A percentile compares a stretch with the other conserved stretches of the same genome.
These are phyloP conservation scores for Choristoneura fumiferana DNA, from an alignment of 1,140 invertebrate genomes.

Conservation along the genomic window DNA sequence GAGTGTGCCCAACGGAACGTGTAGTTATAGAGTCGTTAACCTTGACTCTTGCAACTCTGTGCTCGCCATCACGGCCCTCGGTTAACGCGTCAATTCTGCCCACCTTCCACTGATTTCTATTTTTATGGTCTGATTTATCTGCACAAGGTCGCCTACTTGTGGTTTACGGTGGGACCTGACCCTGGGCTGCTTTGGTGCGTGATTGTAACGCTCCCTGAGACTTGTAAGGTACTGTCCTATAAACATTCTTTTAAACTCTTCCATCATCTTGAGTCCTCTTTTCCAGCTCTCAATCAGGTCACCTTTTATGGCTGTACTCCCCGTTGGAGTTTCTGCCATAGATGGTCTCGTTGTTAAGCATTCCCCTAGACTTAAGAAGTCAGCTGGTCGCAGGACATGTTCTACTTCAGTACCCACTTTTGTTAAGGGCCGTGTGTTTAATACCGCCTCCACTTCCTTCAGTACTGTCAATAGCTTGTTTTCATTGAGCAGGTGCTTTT, in stretches of 20 bases:
- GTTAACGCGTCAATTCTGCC: background rate
- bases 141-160: conserved; percentile 4
- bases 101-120: background rate
- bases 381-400: background rate
- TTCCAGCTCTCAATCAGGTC: background rate
- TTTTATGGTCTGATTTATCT: conserved; percentile 12
- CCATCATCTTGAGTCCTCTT: background rate
- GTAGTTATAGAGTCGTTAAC: too few relatives aligned
- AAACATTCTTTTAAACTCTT: conserved; percentile 17
- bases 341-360: too few relatives aligned
- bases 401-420: background rate
- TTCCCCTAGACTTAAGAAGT: too few relatives aligned
- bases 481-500: conserved; percentile 1
- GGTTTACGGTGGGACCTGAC: background rate
- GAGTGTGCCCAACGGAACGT: too few relatives aligned
- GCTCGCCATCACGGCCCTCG: background rate
- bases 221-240: background rate
- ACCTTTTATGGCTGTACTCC: too few relatives aligned
- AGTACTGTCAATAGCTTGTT: background rate
- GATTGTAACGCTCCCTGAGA: background rate
- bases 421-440: conserved; percentile 13
- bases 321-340: too few relatives aligned
- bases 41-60: conserved; percentile 6
- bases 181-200: conserved; percentile 1
- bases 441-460: conserved; percentile 5